These are phyloP conservation scores for Paracyclopina nana DNA, from an alignment of 1,140 invertebrate species.

Conservation along the genomic window DNA sequence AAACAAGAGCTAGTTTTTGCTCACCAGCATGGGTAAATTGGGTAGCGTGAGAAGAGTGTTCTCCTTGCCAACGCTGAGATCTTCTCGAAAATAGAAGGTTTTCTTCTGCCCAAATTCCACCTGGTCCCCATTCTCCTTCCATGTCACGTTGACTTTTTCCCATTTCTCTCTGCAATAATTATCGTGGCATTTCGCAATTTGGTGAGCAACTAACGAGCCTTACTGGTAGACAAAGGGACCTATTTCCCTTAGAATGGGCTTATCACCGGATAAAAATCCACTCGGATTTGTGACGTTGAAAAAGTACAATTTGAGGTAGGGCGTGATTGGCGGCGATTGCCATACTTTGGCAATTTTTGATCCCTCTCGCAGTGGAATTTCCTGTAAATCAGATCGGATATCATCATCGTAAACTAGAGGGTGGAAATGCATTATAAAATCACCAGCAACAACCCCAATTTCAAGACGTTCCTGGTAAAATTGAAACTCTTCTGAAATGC, in stretches of 20 bases:
- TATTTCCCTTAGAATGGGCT: slow-evolving; percentile 11
- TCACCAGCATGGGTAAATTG: slow-evolving; percentile 11
- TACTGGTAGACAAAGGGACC: slow-evolving; percentile 13
- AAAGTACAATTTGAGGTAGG: slow-evolving; percentile 61
- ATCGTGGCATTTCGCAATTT: too few species aligned
- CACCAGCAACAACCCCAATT: too few species aligned
- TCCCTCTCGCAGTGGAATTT: slow-evolving; percentile 40
- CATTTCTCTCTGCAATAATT: background rate
- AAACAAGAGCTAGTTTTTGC: background rate
- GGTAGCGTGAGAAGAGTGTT: background rate
- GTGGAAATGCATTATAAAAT: too few species aligned
- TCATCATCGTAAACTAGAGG: too few species aligned
- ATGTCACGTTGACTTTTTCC: background rate
- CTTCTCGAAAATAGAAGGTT: background rate
- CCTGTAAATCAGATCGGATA: too few species aligned
- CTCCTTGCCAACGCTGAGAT: background rate
- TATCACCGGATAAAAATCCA: slow-evolving; percentile 44
- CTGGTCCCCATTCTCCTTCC: background rate
- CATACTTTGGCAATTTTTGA: slow-evolving; percentile 66
- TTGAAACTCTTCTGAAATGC: too few species aligned
- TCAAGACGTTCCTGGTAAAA: too few species aligned
- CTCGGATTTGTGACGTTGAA: slow-evolving; percentile 72
- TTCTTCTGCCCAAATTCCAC: slow-evolving; percentile 3
- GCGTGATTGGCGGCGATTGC: slow-evolving; percentile 55
- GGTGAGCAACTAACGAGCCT: too few species aligned